These are phyloP conservation scores for Geotrypetes seraphini DNA, from an alignment of 2,797 vertebrate genomes.

Conservation along the genomic window DNA sequence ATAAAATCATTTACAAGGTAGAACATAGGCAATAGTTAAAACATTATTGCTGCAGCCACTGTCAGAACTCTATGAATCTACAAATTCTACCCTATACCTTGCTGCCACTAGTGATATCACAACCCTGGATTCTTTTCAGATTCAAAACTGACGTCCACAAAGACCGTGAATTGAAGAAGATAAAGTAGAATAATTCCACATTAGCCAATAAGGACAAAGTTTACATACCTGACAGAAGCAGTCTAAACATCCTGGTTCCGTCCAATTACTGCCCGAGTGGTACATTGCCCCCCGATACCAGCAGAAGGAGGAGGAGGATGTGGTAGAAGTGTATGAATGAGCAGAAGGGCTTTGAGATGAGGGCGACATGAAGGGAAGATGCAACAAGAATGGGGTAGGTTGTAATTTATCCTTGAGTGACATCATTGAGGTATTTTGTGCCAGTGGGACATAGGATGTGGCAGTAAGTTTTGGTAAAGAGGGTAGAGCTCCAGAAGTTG, in stretches of 20 bases:
- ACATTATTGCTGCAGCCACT: too few relatives aligned
- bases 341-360: background rate
- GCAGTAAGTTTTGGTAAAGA: background rate
- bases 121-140: too few relatives aligned
- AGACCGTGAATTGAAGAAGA: too few relatives aligned
- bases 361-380: background rate
- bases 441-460: background rate
- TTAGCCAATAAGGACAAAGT: too few relatives aligned
- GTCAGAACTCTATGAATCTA: too few relatives aligned
- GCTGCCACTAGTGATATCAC: too few relatives aligned
- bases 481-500: background rate
- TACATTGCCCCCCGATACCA: constrained; percentile 28
- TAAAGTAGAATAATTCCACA: too few relatives aligned
- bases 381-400: background rate
- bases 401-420: constrained; percentile 3
- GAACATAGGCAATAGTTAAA: too few relatives aligned
- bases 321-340: background rate
- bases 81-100: too few relatives aligned
- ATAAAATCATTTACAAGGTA: too few relatives aligned
- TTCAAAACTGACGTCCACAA: too few relatives aligned
- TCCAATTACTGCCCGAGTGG: constrained; percentile 34
- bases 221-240: constrained; percentile 32
- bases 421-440: constrained; percentile 6
- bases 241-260: constrained; percentile 26
- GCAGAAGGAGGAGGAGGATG: constrained; percentile 17